A percentile compares a stretch with the other conserved stretches of the same genome.
Evolutionary conservation across 2,113 vertebrate species (phyloP).

Genomic region (Istiophorus platypterus): DNA sequence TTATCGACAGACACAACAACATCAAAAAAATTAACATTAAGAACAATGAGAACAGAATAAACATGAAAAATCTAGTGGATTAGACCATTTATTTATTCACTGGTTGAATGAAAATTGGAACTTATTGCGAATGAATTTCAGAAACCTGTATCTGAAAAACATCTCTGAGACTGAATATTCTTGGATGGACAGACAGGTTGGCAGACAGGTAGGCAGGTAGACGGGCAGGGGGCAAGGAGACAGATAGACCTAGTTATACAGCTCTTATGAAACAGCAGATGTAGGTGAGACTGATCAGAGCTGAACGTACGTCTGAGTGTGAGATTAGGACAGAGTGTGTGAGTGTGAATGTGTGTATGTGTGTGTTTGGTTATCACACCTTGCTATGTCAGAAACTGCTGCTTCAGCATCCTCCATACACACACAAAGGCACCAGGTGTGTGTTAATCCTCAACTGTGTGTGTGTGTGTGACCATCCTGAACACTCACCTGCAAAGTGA

Average conservation of each 20-base stretch:
- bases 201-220: too few species aligned
- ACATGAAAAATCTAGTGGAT: too few species aligned
- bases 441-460: not conserved
- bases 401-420: slow-evolving; percentile 42
- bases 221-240: too few species aligned
- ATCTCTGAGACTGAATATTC: too few species aligned
- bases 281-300: slow-evolving; percentile 59
- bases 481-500: not conserved
- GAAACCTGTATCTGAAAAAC: too few species aligned
- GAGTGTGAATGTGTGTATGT: slow-evolving; percentile 18
- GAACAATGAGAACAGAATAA: too few species aligned
- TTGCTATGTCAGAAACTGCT: slow-evolving; percentile 31
- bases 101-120: too few species aligned
- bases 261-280: slow-evolving; percentile 68
- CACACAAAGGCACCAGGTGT: not conserved
- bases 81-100: too few species aligned
- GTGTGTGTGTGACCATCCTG: not conserved
- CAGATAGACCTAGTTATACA: not conserved
- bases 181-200: too few species aligned
- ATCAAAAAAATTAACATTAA: too few species aligned
- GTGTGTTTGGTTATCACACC: slow-evolving; percentile 1
- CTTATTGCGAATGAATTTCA: too few species aligned
- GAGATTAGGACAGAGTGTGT: slow-evolving; percentile 51
- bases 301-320: slow-evolving; percentile 25
- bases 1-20: too few species aligned